Base-by-base conservation (phyloP, 2,888 invertebrate species). In the Girardia tigrina region DNA sequence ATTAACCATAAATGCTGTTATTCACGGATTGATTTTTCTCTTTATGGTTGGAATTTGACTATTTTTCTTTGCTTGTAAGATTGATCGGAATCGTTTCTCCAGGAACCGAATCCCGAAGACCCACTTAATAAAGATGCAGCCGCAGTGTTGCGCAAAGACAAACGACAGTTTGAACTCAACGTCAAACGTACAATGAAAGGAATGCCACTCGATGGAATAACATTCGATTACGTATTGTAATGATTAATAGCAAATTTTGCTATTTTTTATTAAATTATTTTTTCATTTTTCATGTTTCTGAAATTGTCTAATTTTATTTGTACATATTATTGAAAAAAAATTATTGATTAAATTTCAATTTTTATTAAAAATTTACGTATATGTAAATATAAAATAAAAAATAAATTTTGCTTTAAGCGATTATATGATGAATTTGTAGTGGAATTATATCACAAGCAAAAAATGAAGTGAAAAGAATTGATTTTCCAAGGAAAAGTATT, bases 41-140 rank as follows among this genome's bases (percentile, higher is more conserved):
- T 95, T 95, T 85, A 86, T 94, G 89, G 92, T 92, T 8, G 23
- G 85, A 84, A 87, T 82, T 72, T n/a, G n/a, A n/a, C n/a, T 0
- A 75, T 74, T 23, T 29, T 72, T 26, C 14, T 72, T 20, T 6
- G 23, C 1, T 36, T 36, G n/a, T 0, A 4, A 20, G 0, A 0
- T 0, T 20, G 70, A 28, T 8, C 16, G 4, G 29, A 0, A 20
- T 29, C 28, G 16, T 14, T 16, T 23, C 36, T 36, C 12, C 6
- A 75, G 92, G 97, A 97, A 86, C 97, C 95, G 72, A 97, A 97
- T 86, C 94, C 95, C 0, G 95, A 97, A 86, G 97, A 97, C 87
- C 97, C 95, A 12, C 85, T 97, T 80, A 97, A 97, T 85, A 95
- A 95, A 86, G 95, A 97, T 86, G 95, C 95, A 16, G 95, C 97